Evolutionary conservation across 1,140 invertebrate species (phyloP).

Genomic region (Ephestia elutella): DNA sequence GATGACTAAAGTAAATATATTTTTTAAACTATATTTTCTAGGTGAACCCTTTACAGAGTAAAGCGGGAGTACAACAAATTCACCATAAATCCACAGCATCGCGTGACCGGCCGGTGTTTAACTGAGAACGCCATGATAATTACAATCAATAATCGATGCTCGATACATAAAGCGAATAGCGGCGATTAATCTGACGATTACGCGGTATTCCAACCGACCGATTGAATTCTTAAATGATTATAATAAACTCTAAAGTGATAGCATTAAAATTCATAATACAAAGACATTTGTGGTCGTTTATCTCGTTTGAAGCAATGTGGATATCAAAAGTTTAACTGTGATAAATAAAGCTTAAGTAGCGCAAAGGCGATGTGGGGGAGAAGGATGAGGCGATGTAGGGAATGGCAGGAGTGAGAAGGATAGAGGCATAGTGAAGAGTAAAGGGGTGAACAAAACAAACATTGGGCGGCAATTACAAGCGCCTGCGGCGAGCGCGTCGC

Average conservation of each 20-base stretch:
- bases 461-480: slow-evolving; percentile 61
- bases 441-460: slow-evolving; percentile 61
- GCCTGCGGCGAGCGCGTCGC: slow-evolving; percentile 47
- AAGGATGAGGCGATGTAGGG: slow-evolving; percentile 16
- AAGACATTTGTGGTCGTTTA: slow-evolving; percentile 11
- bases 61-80: background rate
- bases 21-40: background rate
- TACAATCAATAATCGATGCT: slow-evolving; percentile 65
- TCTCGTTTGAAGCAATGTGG: slow-evolving; percentile 15
- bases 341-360: slow-evolving; percentile 61
- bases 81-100: slow-evolving; percentile 44
- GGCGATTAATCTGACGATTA: slow-evolving; percentile 54
- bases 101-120: slow-evolving; percentile 57
- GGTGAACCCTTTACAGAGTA: background rate
- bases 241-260: slow-evolving; percentile 18
- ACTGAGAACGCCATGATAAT: slow-evolving; percentile 63
- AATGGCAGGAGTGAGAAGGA: slow-evolving; percentile 21
- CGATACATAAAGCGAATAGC: slow-evolving; percentile 52
- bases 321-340: slow-evolving; percentile 41
- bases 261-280: slow-evolving; percentile 26
- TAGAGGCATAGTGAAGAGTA: slow-evolving; percentile 28
- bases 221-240: slow-evolving; percentile 14
- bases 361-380: slow-evolving; percentile 27
- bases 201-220: slow-evolving; percentile 24
- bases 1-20: too few species aligned